These are phyloP conservation scores for Erannis defoliaria DNA, from an alignment of 2,888 invertebrate genomes.

Conservation along the genomic window DNA sequence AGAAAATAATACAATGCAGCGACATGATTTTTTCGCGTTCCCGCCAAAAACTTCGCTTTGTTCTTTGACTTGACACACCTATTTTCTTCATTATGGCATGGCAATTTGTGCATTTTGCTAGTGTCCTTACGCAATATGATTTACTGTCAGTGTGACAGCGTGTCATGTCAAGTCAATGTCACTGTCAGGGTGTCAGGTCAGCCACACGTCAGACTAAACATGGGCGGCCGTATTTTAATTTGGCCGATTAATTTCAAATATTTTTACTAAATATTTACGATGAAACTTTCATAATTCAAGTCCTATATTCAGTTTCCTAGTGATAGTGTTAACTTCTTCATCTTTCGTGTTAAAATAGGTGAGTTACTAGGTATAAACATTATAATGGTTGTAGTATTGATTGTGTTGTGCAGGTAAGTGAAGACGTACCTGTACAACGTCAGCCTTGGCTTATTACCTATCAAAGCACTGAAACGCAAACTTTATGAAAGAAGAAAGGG, in stretches of 20 bases:
- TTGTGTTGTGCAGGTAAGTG: constrained; percentile 57
- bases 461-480: background rate
- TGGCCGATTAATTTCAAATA: constrained; percentile 53
- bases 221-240: constrained; percentile 62
- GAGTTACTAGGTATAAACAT: constrained; percentile 39
- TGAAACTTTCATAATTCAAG: too few species aligned
- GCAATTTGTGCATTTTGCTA: too few species aligned
- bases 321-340: constrained; percentile 61
- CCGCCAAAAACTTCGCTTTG: too few species aligned
- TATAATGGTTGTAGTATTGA: constrained; percentile 66
- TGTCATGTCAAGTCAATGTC: background rate
- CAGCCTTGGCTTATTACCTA: constrained; percentile 52
- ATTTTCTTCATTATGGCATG: too few species aligned
- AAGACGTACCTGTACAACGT: constrained; percentile 60
- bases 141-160: background rate
- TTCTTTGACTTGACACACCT: too few species aligned
- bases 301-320: constrained; percentile 51
- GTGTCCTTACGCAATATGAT: background rate
- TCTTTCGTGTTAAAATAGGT: constrained; percentile 49
- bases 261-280: constrained; percentile 58
- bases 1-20: too few species aligned
- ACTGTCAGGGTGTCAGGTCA: background rate
- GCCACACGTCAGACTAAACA: background rate
- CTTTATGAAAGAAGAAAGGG: background rate
- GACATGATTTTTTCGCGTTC: too few species aligned